Percentiles rank a stretch among this genome's conserved stretches.
These are phyloP conservation scores for Rachycentron canadum DNA, from an alignment of 2,797 vertebrate species.

Conservation along the genomic window DNA sequence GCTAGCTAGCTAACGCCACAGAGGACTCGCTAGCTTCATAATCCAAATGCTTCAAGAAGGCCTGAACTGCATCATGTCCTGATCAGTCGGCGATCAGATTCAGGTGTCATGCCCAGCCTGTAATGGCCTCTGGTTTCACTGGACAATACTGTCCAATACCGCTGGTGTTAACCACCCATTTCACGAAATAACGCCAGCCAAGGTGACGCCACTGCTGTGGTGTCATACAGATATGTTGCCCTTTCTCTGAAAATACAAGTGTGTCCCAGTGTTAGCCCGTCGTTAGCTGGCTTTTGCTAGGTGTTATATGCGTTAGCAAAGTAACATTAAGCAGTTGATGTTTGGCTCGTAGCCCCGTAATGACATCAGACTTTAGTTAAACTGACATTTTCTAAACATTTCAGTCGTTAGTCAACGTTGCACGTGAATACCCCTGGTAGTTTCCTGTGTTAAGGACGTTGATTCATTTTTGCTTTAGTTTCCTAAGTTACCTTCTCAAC, in stretches of 20 bases:
- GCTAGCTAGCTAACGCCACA: slow-evolving; percentile 61
- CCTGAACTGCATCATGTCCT: slow-evolving; percentile 76
- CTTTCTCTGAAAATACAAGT: slow-evolving; percentile 43
- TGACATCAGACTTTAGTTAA: not conserved
- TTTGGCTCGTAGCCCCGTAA: not conserved
- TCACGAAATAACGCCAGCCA: slow-evolving; percentile 30
- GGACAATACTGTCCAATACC: not conserved
- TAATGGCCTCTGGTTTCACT: slow-evolving; percentile 18
- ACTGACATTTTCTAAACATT: slow-evolving; percentile 15
- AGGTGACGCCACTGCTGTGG: slow-evolving; percentile 50
- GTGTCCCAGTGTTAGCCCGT: slow-evolving; percentile 38
- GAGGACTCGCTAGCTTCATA: slow-evolving; percentile 67
- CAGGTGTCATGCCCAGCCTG: slow-evolving; percentile 51
- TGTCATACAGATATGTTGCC: slow-evolving; percentile 32
- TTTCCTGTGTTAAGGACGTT: slow-evolving; percentile 47
- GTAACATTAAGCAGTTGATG: not conserved
- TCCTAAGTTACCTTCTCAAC: not conserved
- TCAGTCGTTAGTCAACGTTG: not conserved
- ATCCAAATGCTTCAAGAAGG: slow-evolving; percentile 73
- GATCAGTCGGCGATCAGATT: slow-evolving; percentile 57
- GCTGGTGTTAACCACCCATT: not conserved
- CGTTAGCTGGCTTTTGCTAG: slow-evolving; percentile 30
- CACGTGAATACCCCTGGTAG: slow-evolving; percentile 30
- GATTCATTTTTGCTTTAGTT: slow-evolving; percentile 29
- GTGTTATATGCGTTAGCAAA: slow-evolving; percentile 17